Conservation (phyloP, 2,888 invertebrate genomes). For the Bombylius major region DNA sequence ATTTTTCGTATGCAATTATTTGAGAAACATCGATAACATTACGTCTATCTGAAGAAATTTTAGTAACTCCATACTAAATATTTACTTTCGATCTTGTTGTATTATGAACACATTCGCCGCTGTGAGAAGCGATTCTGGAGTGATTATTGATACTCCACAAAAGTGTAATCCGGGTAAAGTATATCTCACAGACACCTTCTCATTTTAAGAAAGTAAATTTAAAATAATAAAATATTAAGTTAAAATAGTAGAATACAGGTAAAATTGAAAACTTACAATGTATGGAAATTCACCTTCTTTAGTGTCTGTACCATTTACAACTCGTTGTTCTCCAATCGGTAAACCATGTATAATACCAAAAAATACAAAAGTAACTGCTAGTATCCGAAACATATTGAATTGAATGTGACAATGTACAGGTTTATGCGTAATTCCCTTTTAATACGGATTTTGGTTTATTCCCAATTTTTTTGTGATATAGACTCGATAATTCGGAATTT, state of each 20-base stretch:
- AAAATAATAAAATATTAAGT: neutral
- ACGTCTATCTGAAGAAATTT: slow-evolving; percentile 15
- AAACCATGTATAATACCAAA: neutral
- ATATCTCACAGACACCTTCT: slow-evolving; percentile 18
- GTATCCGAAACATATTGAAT: too few relatives aligned
- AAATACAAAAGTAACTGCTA: too few relatives aligned
- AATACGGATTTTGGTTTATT: too few relatives aligned
- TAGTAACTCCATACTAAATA: slow-evolving; percentile 24
- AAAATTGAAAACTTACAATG: slow-evolving; percentile 18
- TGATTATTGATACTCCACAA: slow-evolving; percentile 25
- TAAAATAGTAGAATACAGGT: too few relatives aligned
- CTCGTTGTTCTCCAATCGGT: slow-evolving; percentile 14
- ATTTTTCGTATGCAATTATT: slow-evolving; percentile 25
- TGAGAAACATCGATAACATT: slow-evolving; percentile 23
- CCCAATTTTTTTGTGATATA: too few relatives aligned
- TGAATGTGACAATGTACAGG: too few relatives aligned
- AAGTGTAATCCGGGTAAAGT: slow-evolving; percentile 21
- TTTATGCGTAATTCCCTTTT: too few relatives aligned
- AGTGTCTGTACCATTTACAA: slow-evolving; percentile 30
- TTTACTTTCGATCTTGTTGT: too few relatives aligned
- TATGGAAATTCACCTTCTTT: slow-evolving; percentile 25
- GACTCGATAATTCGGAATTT: too few relatives aligned
- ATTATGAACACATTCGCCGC: slow-evolving; percentile 33
- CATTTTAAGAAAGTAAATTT: neutral
- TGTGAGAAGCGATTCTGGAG: slow-evolving; percentile 22